Conservation (phyloP, 23 tunicate species). For the Halocynthia aurantium region DNA sequence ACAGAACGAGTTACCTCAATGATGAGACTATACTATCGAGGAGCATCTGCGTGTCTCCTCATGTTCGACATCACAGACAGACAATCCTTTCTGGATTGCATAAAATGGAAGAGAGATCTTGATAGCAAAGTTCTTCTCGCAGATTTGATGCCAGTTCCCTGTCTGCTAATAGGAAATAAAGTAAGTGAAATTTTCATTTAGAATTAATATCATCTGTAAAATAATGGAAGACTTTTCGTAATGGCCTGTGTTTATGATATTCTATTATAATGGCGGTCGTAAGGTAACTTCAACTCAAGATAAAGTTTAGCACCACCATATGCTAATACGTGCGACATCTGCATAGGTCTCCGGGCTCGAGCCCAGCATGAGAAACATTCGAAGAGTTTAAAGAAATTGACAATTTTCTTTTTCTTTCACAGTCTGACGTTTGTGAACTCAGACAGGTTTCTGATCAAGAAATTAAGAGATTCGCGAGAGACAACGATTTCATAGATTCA, state of each 20-base stretch:
- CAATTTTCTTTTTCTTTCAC: neutral
- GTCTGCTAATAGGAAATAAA: constrained; percentile 13
- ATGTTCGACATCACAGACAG: constrained; percentile 25
- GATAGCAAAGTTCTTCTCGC: constrained; percentile 19
- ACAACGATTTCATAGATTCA: constrained; percentile 2
- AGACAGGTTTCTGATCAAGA: constrained; percentile 9
- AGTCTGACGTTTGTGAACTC: neutral
- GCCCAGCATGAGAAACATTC: too few relatives aligned
- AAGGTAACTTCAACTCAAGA: too few relatives aligned
- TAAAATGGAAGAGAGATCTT: constrained; percentile 23
- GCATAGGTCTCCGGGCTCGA: too few relatives aligned
- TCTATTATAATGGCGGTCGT: too few relatives aligned
- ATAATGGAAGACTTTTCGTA: too few relatives aligned
- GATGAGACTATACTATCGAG: constrained; percentile 18
- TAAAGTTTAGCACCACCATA: too few relatives aligned
- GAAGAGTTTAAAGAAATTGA: too few relatives aligned
- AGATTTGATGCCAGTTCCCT: constrained; percentile 7
- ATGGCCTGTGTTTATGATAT: too few relatives aligned
- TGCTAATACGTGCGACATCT: too few relatives aligned
- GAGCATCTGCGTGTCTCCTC: constrained; percentile 23
- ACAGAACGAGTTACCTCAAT: constrained; percentile 15
- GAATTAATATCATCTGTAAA: too few relatives aligned
- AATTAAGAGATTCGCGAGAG: constrained; percentile 4
- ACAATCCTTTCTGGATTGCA: constrained; percentile 8
- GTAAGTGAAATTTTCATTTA: neutral